Base-by-base conservation (phyloP, 2,797 vertebrate genomes). In the Sphenodon punctatus region DNA sequence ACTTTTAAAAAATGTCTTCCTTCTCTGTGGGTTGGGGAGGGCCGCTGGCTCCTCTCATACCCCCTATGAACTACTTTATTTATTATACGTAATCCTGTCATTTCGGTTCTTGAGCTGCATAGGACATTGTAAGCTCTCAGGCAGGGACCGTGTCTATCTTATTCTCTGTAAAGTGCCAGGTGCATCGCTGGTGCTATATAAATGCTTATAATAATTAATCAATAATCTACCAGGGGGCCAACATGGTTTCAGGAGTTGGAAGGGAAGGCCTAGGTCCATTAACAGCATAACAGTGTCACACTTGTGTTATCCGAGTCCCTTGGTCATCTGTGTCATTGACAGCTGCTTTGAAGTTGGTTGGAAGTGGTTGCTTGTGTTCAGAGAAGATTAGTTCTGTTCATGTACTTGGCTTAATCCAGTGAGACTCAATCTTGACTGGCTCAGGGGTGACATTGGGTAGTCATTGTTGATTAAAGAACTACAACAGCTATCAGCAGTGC, bases 251-350 rank as follows among this genome's bases (percentile, higher is more conserved):
- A 27, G 49, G 51, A 16, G 49, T 15, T 51, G 51, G 49, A 53
- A 8, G n/a, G 15, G 49, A 53, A 53, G 49, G 53, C 53, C 49
- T 53, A 49, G 17, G n/a, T n/a, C 3, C 5, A 3, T 23, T 51
- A 49, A 17, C 15, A 53, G 49, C 15, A 27, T 30, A 53, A 51
- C 30, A 49, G n/a, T 17, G 49, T 17, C 27, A 53, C 53, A 49
- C n/a, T 53, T 53, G 49, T 27, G 15, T 53, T 30, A 30, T n/a
- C 15, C 17, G 15, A 53, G n/a, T 25, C 27, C 30, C 53, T 27
- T n/a, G 27, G 25, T 45, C 25, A 45, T 36, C 64, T 19, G 23
- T 9, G 4, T 13, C 61, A 10, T 7, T 0, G 0, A 4, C 9
- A 55, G 11, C 27, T 43, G 25, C 22, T 19, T 27, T 7, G 39